Base-by-base conservation (phyloP, 2,888 invertebrate species). In the Eurytoma californica region DNA sequence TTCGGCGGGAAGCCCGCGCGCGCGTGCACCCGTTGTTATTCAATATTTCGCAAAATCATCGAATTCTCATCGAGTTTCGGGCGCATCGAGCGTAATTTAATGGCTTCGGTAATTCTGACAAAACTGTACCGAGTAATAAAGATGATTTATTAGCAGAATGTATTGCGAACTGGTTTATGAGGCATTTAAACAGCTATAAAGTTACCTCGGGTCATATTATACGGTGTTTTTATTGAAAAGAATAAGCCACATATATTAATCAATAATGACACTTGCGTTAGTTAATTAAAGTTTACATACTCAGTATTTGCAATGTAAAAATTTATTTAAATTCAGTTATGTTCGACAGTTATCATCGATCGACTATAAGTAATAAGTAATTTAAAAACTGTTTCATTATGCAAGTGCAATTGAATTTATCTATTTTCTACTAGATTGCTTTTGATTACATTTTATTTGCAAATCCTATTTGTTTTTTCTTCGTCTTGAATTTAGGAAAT, bases 41-140 rank as follows among this genome's bases (percentile, higher is more conserved):
- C 60, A 20, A 72, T 72, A 57, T 61, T 67, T 68, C 47, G 5
- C 51, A 20, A 30, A 63, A 72, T 65, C 57, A 70, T 76, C 65
- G 63, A 69, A 68, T 79, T 39, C 60, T 60, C 75, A 28, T 55
- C 57, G 53, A 39, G 51, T 57, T 58, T 58, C 47, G 51, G 9
- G 51, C 47, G 55, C 24, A 53, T 30, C 55, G 60, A 39, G 58
- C 39, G 75, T 79, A 79, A 80, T 80, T 63, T 77, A 77, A 80
- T 77, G 63, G 77, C 73, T 77, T 66, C 12, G 60, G 58, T 80
- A 69, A 69, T 77, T 69, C 65, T 77, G 66, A 73, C 77, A 80
- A 80, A 80, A 69, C 69, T 61, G 73, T 39, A 58, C 24, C 55
- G 24, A 61, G 72, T 67, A 72, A 75, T 79, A 72, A 79, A 70